These are phyloP conservation scores for Trachelus iudaicus DNA, from an alignment of 2,888 invertebrate species.

Conservation along the genomic window DNA sequence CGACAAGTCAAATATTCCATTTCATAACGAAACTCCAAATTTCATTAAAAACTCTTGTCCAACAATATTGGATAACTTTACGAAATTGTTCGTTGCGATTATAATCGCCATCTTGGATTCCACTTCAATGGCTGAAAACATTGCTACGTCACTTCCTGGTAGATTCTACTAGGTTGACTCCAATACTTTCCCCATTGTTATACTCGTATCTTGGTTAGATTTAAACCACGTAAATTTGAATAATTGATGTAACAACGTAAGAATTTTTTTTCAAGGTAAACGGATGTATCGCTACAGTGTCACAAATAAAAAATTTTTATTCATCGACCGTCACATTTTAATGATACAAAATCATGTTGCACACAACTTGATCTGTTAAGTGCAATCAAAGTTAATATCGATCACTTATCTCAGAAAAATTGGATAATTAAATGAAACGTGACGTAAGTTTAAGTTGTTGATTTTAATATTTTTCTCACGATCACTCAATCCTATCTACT, in stretches of 20 bases:
- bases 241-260: no score
- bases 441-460: not conserved
- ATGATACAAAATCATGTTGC: not conserved
- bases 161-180: not conserved
- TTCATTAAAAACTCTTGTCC: conserved; percentile 10
- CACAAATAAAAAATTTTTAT: not conserved
- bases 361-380: not conserved
- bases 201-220: not conserved
- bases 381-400: not conserved
- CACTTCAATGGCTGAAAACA: not conserved
- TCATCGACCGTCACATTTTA: not conserved
- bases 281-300: no score
- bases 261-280: no score
- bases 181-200: not conserved
- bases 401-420: not conserved
- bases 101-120: not conserved
- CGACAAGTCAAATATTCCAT: not conserved
- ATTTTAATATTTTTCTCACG: not conserved
- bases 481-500: not conserved
- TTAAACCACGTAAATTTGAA: not conserved
- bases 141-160: not conserved
- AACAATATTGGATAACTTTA: conserved; percentile 14
- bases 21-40: not conserved
- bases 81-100: conserved; percentile 4
- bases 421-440: not conserved